Base-by-base conservation (phyloP, 35 echinoderm and acorn worm species). In the Holothuria glaberrima region DNA sequence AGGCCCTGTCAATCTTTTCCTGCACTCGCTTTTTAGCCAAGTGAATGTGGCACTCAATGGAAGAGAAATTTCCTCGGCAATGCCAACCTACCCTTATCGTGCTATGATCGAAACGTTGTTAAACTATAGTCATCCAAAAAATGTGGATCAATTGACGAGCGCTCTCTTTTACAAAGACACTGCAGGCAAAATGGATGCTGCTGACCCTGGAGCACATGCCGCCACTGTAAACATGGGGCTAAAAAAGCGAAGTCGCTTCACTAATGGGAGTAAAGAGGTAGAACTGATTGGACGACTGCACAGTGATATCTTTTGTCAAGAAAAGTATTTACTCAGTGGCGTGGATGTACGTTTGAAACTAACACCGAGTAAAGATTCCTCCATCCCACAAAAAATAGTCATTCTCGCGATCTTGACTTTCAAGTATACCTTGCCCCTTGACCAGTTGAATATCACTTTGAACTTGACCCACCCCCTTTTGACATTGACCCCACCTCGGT, bases 281-380 rank as follows among this genome's bases (percentile, higher is more conserved):
- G 22, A 92, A 84, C 54, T 75, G 88, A 64, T 91, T n/a, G 93
- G 93, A 14, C 83, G 84, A 48, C 52, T 94, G 30, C 89, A 94
- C 66, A 69, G 54, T 48, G 91, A 92, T 29, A 94, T 94, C 59
- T 88, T 94, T 60, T 86, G 85, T 61, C 92, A 94, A 86, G 88
- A 94, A 57, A 67, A 80, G n/a, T 32, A 86, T 65, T 59, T 90
- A 30, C 81, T 94, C 17, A 81, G 45, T 26, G 87, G 68, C 18
- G 88, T 94, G 20, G 80, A 90, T 35, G 12, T 94, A 45, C 86
- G 90, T 35, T 30, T 90, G 4, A 93, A 94, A 65, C 71, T 94
- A 0, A 81, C 66, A 25, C 78, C 64, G 2, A 78, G 79, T 27
- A 90, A 94, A 56, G 38, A 84, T 48, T 28, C 50, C 50, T 17